These are phyloP conservation scores for Cotesia typhae DNA, from an alignment of 1,140 invertebrate species.

Conservation along the genomic window DNA sequence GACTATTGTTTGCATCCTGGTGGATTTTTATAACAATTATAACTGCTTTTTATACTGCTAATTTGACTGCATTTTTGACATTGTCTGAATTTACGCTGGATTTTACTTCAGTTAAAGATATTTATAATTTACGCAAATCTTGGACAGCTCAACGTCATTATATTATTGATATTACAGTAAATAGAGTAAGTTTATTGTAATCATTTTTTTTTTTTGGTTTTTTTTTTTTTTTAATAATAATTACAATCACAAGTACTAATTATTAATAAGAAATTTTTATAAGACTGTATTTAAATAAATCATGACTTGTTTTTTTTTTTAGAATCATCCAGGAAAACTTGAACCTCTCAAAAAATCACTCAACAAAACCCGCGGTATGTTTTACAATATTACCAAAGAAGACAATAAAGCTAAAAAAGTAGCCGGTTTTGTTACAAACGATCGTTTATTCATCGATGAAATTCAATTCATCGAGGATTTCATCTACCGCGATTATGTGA, in stretches of 20 bases:
- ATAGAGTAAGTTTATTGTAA: constrained; percentile 64
- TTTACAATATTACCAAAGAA: background rate
- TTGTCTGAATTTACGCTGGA: constrained; percentile 83
- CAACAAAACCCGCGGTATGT: constrained; percentile 37
- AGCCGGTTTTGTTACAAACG: constrained; percentile 25
- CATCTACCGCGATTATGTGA: constrained; percentile 75
- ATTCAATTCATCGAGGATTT: constrained; percentile 71
- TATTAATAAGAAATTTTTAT: too few relatives aligned
- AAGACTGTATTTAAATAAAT: too few relatives aligned
- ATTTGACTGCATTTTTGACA: constrained; percentile 88
- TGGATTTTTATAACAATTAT: constrained; percentile 89
- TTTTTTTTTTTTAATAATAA: background rate
- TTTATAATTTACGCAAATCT: constrained; percentile 71
- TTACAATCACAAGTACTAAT: background rate
- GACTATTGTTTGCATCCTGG: constrained; percentile 88
- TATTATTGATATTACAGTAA: constrained; percentile 72
- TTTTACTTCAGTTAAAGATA: constrained; percentile 74
- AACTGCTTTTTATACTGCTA: constrained; percentile 92
- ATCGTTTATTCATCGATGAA: constrained; percentile 75
- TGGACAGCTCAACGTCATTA: constrained; percentile 77
- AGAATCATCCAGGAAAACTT: too few relatives aligned
- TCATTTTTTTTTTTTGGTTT: background rate
- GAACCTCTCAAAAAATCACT: background rate
- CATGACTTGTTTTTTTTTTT: too few relatives aligned
- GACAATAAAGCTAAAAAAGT: constrained; percentile 11